Conservation (phyloP, 2,797 vertebrate genomes). For the Brotula barbata region DNA sequence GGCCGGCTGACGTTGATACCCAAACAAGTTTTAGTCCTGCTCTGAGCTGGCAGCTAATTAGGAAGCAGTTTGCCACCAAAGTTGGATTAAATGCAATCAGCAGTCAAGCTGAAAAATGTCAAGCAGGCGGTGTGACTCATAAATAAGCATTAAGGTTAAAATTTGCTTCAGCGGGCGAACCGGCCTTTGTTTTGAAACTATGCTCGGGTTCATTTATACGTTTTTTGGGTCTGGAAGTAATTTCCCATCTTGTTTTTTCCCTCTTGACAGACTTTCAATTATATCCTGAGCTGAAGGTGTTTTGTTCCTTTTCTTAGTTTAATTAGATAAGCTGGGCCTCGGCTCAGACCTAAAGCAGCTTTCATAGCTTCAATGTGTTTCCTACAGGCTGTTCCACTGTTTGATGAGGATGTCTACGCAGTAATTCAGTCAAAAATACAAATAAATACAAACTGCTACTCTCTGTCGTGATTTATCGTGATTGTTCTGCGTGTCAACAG, state of each 20-base stretch:
- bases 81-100: constrained; percentile 57
- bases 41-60: constrained; percentile 57
- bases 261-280: not conserved
- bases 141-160: constrained; percentile 45
- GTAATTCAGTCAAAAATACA: too few relatives aligned
- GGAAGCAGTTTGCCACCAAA: constrained; percentile 46
- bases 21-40: constrained; percentile 41
- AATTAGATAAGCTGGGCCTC: constrained; percentile 1
- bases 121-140: constrained; percentile 37
- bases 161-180: constrained; percentile 20
- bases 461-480: too few relatives aligned
- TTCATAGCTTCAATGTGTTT: too few relatives aligned
- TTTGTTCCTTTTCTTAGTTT: constrained; percentile 1
- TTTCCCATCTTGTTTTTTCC: constrained; percentile 3
- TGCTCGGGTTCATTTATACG: constrained; percentile 3
- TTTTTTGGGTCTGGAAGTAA: not conserved
- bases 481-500: too few relatives aligned
- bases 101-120: constrained; percentile 47
- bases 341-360: too few relatives aligned
- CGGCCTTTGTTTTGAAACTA: constrained; percentile 20
- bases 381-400: too few relatives aligned
- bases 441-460: too few relatives aligned
- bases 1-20: constrained; percentile 38
- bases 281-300: not conserved
- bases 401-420: too few relatives aligned